Conservation (phyloP, 2,888 invertebrate species). For the Eurois occulta region DNA sequence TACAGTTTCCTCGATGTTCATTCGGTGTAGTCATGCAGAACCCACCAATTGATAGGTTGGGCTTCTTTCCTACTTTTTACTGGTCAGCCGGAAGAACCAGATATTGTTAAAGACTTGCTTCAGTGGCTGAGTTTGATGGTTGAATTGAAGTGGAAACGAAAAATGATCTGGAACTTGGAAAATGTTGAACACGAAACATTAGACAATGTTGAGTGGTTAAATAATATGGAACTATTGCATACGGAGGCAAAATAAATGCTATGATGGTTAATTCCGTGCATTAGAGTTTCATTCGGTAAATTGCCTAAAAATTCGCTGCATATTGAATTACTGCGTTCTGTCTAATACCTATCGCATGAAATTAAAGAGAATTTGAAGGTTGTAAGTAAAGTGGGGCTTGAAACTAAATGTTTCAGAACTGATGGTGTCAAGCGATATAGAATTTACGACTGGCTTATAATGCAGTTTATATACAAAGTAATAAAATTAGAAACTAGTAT, state of each 20-base stretch:
- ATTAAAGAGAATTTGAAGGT: background rate
- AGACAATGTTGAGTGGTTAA: too few species aligned
- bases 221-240: background rate
- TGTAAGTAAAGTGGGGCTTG: background rate
- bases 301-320: background rate
- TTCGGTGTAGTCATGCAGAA: slow-evolving; percentile 76
- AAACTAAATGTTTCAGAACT: background rate
- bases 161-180: slow-evolving; percentile 18
- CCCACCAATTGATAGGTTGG: slow-evolving; percentile 52
- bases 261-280: too few species aligned
- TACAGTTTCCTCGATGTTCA: slow-evolving; percentile 68
- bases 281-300: background rate
- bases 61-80: slow-evolving; percentile 61
- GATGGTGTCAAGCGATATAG: background rate
- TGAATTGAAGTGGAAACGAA: slow-evolving; percentile 26
- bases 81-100: slow-evolving; percentile 40
- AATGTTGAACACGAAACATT: background rate
- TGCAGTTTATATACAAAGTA: background rate
- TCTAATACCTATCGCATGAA: background rate
- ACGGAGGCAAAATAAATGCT: background rate
- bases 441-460: background rate
- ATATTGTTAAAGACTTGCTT: slow-evolving; percentile 51
- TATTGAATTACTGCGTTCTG: background rate
- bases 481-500: background rate
- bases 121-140: slow-evolving; percentile 32